Percentiles rank a stretch among this genome's conserved stretches.
These are phyloP conservation scores for Synanthedon formicaeformis DNA, from an alignment of 2,888 invertebrate species.

Conservation along the genomic window DNA sequence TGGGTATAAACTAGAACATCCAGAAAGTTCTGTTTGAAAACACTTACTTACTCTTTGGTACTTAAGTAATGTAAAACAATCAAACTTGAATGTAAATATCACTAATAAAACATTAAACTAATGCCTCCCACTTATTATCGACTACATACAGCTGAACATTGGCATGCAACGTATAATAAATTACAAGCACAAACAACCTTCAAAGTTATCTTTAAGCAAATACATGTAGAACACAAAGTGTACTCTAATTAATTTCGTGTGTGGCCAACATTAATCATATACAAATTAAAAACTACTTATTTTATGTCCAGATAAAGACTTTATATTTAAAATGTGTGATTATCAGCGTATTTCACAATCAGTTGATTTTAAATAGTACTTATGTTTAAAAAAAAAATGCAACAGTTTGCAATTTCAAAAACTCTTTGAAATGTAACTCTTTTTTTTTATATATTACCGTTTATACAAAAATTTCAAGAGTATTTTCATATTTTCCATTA, in stretches of 20 bases:
- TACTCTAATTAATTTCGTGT: conserved; percentile 13
- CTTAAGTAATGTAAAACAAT: neutral
- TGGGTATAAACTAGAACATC: too few species aligned
- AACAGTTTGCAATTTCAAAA: too few species aligned
- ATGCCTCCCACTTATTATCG: neutral
- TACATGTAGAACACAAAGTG: conserved; percentile 9
- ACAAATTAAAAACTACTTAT: neutral
- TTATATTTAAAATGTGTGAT: too few species aligned
- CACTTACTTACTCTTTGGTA: too few species aligned
- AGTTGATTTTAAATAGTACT: too few species aligned
- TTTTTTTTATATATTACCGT: too few species aligned
- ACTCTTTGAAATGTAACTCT: too few species aligned
- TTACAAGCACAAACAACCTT: neutral
- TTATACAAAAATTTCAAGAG: neutral
- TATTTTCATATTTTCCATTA: neutral
- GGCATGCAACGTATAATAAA: neutral
- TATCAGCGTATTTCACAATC: too few species aligned
- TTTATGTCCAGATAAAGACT: too few species aligned
- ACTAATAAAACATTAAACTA: neutral
- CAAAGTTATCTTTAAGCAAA: conserved; percentile 2
- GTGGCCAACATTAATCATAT: conserved; percentile 13
- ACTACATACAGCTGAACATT: neutral
- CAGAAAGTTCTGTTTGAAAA: too few species aligned
- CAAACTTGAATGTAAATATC: neutral
- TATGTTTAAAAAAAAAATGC: too few species aligned